Conservation (phyloP, 64 coral and sea anemone species). For the Catalaphyllia jardinei region DNA sequence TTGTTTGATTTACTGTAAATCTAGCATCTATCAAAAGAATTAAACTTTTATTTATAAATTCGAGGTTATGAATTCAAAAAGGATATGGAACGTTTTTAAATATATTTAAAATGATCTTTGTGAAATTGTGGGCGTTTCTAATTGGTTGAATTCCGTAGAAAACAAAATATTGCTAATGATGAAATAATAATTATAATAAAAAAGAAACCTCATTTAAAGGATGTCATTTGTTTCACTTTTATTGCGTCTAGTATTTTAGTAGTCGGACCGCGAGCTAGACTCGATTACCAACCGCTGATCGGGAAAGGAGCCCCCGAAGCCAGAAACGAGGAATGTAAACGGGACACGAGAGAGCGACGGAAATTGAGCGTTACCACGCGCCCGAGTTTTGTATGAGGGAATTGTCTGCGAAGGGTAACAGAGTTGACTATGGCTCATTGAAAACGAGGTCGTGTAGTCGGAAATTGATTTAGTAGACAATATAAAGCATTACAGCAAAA, state of each 20-base stretch:
- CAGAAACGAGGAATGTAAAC: no score
- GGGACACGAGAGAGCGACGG: no score
- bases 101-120: neutral
- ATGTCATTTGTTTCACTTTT: neutral
- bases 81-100: neutral
- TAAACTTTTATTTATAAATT: neutral
- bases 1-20: neutral
- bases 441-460: no score
- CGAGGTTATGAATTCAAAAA: neutral
- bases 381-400: no score
- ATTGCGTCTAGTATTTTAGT: neutral
- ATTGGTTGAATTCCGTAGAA: neutral
- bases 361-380: no score
- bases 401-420: no score
- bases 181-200: neutral
- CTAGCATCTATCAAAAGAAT: neutral
- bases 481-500: no score
- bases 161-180: neutral
- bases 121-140: neutral
- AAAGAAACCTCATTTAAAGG: neutral
- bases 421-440: no score
- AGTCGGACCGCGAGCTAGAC: no score
- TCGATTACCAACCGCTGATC: no score
- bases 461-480: no score
- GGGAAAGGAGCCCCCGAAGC: no score